A percentile compares a stretch with the other conserved stretches of the same genome.
Evolutionary conservation across 1,140 invertebrate species (phyloP).

Genomic region (Venturia canescens): DNA sequence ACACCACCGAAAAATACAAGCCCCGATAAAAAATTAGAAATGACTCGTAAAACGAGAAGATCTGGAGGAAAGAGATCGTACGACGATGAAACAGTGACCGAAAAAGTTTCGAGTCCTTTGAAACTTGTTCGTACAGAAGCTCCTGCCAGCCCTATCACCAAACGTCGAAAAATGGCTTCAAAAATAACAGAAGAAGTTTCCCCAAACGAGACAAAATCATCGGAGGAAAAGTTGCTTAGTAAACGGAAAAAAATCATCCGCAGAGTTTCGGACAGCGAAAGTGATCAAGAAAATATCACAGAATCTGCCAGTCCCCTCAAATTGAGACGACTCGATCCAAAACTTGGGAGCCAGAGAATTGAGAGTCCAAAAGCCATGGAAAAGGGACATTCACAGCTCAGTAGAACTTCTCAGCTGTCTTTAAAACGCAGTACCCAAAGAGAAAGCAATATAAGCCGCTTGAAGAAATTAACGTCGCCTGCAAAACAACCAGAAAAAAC

Average conservation of each 20-base stretch:
- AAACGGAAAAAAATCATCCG: conserved; percentile 3
- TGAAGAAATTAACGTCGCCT: conserved; percentile 19
- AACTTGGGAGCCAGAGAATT: neutral
- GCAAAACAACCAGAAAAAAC: neutral
- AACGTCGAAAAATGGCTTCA: neutral
- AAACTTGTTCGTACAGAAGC: neutral
- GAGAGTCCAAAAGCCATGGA: neutral
- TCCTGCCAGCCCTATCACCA: neutral
- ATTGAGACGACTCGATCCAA: conserved; percentile 21
- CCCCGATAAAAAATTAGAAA: neutral
- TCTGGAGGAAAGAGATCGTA: neutral
- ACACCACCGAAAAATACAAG: neutral
- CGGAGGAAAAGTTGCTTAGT: conserved; percentile 14
- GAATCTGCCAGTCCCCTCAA: neutral
- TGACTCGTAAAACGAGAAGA: neutral
- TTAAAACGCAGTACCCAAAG: conserved; percentile 1
- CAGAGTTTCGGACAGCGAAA: neutral
- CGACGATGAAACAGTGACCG: neutral
- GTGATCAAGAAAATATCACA: neutral
- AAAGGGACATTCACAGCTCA: neutral
- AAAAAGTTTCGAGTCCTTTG: neutral
- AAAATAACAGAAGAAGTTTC: neutral
- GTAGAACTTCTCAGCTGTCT: neutral
- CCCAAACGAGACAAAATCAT: neutral
- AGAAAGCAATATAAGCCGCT: conserved; percentile 17